phyloP scores from a whole-genome alignment of 2,888 invertebrate species.

The Macaria notata region DNA sequence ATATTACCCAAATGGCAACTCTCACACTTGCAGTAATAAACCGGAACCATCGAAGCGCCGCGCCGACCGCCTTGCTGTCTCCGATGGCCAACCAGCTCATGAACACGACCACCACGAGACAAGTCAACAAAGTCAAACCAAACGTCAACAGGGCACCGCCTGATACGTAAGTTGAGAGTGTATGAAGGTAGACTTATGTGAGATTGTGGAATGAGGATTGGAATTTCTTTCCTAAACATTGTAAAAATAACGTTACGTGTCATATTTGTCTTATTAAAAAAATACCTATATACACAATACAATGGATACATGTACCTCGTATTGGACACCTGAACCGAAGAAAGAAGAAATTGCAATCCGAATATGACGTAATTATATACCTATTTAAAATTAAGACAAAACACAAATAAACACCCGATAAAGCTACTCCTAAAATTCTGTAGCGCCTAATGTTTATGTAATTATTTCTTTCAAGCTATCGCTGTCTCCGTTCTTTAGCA shows the following conservation, averaged over 20 bases:
- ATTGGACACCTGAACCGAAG: too few species aligned
- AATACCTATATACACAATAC: too few species aligned
- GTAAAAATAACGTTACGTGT: too few species aligned
- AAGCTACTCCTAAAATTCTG: constrained; percentile 37
- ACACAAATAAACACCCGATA: constrained; percentile 15
- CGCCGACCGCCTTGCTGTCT: constrained; percentile 84
- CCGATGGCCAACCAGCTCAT: constrained; percentile 86
- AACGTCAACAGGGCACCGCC: constrained; percentile 90
- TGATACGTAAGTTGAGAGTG: constrained; percentile 83
- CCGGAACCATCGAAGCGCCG: constrained; percentile 89
- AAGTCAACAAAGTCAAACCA: constrained; percentile 95
- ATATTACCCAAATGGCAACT: too few species aligned
- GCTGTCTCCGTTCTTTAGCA: constrained; percentile 40
- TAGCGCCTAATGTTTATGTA: constrained; percentile 36
- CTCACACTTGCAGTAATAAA: constrained; percentile 84
- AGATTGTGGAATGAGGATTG: constrained; percentile 2
- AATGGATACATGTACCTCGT: too few species aligned
- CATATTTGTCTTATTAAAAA: too few species aligned
- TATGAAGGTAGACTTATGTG: too few species aligned
- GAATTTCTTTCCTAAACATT: constrained; percentile 13
- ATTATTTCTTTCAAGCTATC: constrained; percentile 32
- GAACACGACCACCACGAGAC: constrained; percentile 89
- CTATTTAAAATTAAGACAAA: constrained; percentile 3
- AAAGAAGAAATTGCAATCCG: background rate
- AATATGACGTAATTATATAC: background rate